These are phyloP conservation scores for Chaetoderma sp. DNA, from an alignment of 2,888 invertebrate species.

Conservation along the genomic window DNA sequence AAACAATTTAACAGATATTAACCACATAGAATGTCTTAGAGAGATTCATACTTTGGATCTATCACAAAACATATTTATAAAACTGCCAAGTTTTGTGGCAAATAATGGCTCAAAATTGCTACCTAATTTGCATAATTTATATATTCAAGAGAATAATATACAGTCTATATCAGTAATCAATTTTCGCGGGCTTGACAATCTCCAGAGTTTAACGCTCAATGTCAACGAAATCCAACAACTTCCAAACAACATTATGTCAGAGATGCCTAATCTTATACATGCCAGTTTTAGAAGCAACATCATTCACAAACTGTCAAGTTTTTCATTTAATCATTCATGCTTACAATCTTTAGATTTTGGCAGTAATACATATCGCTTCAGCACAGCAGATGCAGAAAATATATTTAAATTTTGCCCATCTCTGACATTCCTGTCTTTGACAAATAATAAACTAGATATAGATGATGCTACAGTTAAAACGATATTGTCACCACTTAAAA, in stretches of 20 bases:
- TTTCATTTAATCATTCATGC: background rate
- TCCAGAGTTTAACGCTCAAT: background rate
- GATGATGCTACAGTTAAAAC: background rate
- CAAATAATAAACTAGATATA: background rate
- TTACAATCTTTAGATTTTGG: background rate
- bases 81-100: background rate
- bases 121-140: background rate
- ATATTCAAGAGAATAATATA: background rate
- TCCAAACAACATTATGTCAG: background rate
- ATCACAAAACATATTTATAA: background rate
- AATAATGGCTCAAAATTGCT: background rate
- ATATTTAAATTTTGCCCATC: slow-evolving; percentile 16
- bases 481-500: background rate
- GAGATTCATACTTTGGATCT: background rate
- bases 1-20: background rate
- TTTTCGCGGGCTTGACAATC: background rate
- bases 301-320: background rate
- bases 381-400: slow-evolving; percentile 1
- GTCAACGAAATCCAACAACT: background rate
- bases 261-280: background rate
- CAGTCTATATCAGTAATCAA: background rate
- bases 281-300: background rate
- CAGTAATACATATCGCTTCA: background rate
- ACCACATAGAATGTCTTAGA: background rate
- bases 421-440: slow-evolving; percentile 10